A percentile compares a stretch with the other conserved stretches of the same genome.
phyloP scores from a whole-genome alignment of 1,140 invertebrate species.

The Acromyrmex echinatior region DNA sequence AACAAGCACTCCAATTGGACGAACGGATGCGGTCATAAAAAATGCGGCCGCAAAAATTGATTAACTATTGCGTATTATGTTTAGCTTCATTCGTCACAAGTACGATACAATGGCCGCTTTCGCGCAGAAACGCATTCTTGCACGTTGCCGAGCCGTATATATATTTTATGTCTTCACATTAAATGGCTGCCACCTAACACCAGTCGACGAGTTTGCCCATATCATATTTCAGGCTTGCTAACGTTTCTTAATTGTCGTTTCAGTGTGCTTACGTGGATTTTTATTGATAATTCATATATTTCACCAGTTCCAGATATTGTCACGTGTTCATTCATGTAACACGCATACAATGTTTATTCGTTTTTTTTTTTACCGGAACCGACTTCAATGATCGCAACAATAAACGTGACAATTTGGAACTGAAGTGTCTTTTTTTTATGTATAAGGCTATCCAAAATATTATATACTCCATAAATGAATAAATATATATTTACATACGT shows the following conservation, averaged over 20 bases:
- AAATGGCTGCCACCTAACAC: conserved; percentile 75
- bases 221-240: conserved; percentile 70
- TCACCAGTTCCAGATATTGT: conserved; percentile 32
- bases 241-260: conserved; percentile 70
- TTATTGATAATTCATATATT: conserved; percentile 41
- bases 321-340: neutral
- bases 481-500: neutral
- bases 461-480: neutral
- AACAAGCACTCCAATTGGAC: conserved; percentile 54
- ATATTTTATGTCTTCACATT: conserved; percentile 72
- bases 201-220: conserved; percentile 69
- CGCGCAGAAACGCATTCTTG: conserved; percentile 71
- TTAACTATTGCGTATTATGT: conserved; percentile 50
- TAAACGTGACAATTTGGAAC: conserved; percentile 31
- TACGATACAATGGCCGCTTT: conserved; percentile 64
- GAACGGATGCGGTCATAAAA: conserved; percentile 1
- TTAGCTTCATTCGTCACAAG: conserved; percentile 52
- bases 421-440: conserved; percentile 8
- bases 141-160: conserved; percentile 65
- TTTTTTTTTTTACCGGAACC: neutral
- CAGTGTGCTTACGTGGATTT: conserved; percentile 72
- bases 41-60: conserved; percentile 15
- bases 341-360: neutral
- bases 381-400: neutral
- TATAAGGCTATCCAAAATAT: conserved; percentile 43